A percentile compares a stretch with the other conserved stretches of the same genome.
Conservation (phyloP, 2,113 vertebrate genomes). For the Oreotrochilus melanogaster region DNA sequence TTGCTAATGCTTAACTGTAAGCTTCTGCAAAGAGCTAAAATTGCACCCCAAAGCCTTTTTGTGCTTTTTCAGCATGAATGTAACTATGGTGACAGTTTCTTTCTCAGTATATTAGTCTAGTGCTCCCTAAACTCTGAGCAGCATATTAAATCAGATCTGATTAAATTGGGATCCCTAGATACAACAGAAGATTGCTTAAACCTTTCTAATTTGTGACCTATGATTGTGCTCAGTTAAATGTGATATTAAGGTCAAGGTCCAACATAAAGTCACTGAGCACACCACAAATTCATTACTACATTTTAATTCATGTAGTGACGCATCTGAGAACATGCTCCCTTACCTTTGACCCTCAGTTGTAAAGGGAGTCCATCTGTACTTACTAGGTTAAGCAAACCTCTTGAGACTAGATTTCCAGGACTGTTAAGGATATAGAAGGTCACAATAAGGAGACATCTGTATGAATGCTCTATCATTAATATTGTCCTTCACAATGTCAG, state of each 20-base stretch:
- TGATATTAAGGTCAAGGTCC: constrained; percentile 75
- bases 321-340: constrained; percentile 64
- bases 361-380: constrained; percentile 68
- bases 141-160: constrained; percentile 66
- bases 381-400: constrained; percentile 38
- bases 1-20: not conserved
- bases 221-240: constrained; percentile 72
- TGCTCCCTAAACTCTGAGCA: constrained; percentile 62
- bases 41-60: not conserved
- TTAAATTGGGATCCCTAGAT: constrained; percentile 67
- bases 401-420: not conserved
- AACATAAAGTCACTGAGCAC: constrained; percentile 63
- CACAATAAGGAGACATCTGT: not conserved
- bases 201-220: constrained; percentile 77
- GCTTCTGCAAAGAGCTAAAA: not conserved
- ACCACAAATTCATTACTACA: constrained; percentile 74
- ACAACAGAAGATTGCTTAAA: constrained; percentile 72
- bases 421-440: constrained; percentile 26
- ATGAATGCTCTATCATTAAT: constrained; percentile 27
- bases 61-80: not conserved
- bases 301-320: constrained; percentile 75
- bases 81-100: constrained; percentile 55
- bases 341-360: constrained; percentile 68
- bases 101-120: constrained; percentile 36
- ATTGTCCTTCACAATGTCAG: not conserved